Evolutionary conservation across 2,113 vertebrate species (phyloP), one percentile per base, ranked within the genome.

Genomic region (Megaleporinus macrocephalus): DNA sequence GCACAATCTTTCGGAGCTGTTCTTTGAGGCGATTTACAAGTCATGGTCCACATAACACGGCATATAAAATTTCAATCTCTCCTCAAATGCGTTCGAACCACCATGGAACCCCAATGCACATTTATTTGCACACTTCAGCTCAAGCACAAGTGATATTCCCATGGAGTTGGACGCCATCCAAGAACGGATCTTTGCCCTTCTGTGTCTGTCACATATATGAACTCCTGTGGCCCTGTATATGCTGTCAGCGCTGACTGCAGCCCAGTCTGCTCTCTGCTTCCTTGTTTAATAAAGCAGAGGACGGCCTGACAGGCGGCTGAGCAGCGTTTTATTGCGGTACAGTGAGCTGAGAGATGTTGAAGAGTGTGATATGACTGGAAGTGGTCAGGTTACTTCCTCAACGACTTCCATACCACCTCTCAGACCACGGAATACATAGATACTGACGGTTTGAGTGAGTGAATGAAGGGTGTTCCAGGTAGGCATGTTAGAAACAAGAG

Each of bases 11-110:
- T 47, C 69, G 63, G 18, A 47, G 26, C 36, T 51, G 76, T 36
- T 79, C 77, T 1, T 69, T 14, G 49, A 70, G 63, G n/a, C 69
- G 63, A 27, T 15, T 79, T 79, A 49, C 63, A 18, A 69, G 30
- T 13, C 63, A 26, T 12, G n/a, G 63, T 69, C 76, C 29, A 27
- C 49, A 27, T 78, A 78, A 41, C 63, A 78, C 30, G 55, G 49
- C 49, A 9, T 26, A n/a, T 68, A 4, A 29, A 10, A 66, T 24
- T 16, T 66, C 44, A 41, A 16, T 61, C 49, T 78, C 29, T 68
- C 14, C 36, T 41, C n/a, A 20, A 30, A 7, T 59, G 65, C n/a
- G 27, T 10, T 11, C 51, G 49, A 57, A 66, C 44, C 44, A 69
- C 41, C 18, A 30, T 33, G 44, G n/a, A 24, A 24, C 76, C 47